phyloP scores from a whole-genome alignment of 2,888 invertebrate genomes.

The Seira musarum region DNA sequence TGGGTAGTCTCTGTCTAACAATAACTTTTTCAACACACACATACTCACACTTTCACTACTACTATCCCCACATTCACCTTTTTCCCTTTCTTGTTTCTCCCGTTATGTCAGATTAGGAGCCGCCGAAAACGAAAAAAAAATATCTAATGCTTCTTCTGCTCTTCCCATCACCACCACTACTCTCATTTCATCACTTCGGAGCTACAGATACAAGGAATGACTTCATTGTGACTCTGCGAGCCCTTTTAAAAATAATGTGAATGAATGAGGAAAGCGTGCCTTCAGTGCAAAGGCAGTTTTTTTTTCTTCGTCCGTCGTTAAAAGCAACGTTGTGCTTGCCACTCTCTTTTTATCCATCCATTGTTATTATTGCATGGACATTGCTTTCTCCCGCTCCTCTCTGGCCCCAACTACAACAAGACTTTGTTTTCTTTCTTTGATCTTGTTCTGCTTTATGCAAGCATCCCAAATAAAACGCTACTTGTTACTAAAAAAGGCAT shows the following conservation, averaged over 20 bases:
- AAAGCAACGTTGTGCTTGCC: neutral
- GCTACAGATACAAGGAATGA: constrained; percentile 4
- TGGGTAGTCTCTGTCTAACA: constrained; percentile 69
- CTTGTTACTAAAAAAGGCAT: neutral
- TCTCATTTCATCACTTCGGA: neutral
- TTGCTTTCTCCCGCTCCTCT: neutral
- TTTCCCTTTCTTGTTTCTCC: constrained; percentile 9
- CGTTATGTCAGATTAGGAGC: constrained; percentile 24
- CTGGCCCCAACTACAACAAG: neutral
- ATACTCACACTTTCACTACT: constrained; percentile 49
- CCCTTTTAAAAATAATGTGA: constrained; percentile 41
- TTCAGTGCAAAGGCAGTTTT: neutral
- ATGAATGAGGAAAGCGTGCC: constrained; percentile 30
- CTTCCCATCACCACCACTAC: neutral
- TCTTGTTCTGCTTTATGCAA: constrained; percentile 12
- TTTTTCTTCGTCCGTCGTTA: neutral
- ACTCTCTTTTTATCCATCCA: constrained; percentile 5
- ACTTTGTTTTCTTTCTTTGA: constrained; percentile 15
- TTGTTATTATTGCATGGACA: constrained; percentile 10
- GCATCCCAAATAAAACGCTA: neutral
- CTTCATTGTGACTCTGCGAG: constrained; percentile 4
- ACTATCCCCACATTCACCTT: constrained; percentile 55
- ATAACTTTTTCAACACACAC: constrained; percentile 56
- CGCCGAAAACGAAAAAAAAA: neutral
- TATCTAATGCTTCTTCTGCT: constrained; percentile 9